A percentile compares a stretch with the other conserved stretches of the same genome.
These are phyloP conservation scores for Campaea margaritaria DNA, from an alignment of 2,888 invertebrate species.

Conservation along the genomic window DNA sequence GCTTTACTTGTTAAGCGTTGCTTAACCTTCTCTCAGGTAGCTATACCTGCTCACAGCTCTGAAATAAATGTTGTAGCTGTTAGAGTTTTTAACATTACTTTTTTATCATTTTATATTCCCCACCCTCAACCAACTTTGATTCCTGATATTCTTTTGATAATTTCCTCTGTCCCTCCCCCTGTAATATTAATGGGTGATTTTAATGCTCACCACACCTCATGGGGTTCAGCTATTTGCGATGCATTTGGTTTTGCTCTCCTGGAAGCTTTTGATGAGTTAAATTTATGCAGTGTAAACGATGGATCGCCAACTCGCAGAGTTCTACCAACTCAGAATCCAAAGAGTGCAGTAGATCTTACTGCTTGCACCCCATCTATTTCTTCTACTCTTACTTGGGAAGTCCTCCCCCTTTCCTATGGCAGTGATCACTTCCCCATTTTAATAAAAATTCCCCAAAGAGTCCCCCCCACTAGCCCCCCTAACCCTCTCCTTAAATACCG, in stretches of 20 bases:
- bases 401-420: slow-evolving; percentile 24
- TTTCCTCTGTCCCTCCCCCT: slow-evolving; percentile 17
- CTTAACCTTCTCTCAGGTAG: slow-evolving; percentile 27
- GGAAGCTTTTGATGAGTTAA: slow-evolving; percentile 34
- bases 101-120: slow-evolving; percentile 35
- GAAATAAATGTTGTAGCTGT: slow-evolving; percentile 33
- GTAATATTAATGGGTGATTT: slow-evolving; percentile 27
- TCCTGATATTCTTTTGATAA: neutral
- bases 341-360: slow-evolving; percentile 43
- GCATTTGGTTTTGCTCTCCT: slow-evolving; percentile 15
- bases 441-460: slow-evolving; percentile 2
- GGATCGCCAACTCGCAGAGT: slow-evolving; percentile 38
- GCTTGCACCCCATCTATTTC: slow-evolving; percentile 25
- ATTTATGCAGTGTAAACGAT: slow-evolving; percentile 40
- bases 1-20: slow-evolving; percentile 24
- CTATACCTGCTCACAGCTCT: slow-evolving; percentile 20
- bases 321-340: slow-evolving; percentile 22
- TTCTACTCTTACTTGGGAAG: slow-evolving; percentile 20
- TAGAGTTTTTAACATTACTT: slow-evolving; percentile 26
- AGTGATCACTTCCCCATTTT: slow-evolving; percentile 42
- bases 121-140: slow-evolving; percentile 17
- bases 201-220: slow-evolving; percentile 29
- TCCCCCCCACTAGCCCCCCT: too few species aligned
- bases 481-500: slow-evolving; percentile 27
- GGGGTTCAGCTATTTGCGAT: slow-evolving; percentile 31